These are phyloP conservation scores for Plemyria rubiginata DNA, from an alignment of 2,888 invertebrate species.

Conservation along the genomic window DNA sequence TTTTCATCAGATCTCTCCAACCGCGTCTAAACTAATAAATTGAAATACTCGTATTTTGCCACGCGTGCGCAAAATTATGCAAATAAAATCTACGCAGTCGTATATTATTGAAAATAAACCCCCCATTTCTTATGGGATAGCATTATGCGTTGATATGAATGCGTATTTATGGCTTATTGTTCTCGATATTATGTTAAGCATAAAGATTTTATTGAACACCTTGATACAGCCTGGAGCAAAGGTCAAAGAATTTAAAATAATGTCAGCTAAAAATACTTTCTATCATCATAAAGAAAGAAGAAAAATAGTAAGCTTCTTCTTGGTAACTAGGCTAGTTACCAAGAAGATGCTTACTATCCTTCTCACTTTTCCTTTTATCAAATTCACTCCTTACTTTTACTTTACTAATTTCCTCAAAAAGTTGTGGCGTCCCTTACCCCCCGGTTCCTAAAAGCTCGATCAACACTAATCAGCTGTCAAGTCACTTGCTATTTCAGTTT, in stretches of 20 bases:
- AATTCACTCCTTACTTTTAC: too few species aligned
- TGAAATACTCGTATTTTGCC: conserved; percentile 27
- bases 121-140: conserved; percentile 63
- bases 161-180: conserved; percentile 80
- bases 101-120: conserved; percentile 71
- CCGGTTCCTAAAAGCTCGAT: too few species aligned
- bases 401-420: too few species aligned
- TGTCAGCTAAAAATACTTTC: conserved; percentile 5
- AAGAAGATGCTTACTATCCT: too few species aligned
- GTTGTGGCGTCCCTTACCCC: too few species aligned
- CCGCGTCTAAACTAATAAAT: conserved; percentile 26
- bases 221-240: conserved; percentile 63
- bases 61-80: conserved; percentile 56
- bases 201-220: conserved; percentile 67
- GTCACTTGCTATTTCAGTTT: too few species aligned
- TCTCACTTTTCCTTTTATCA: too few species aligned
- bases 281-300: neutral
- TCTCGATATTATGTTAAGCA: conserved; percentile 72
- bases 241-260: conserved; percentile 49
- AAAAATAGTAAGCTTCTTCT: too few species aligned
- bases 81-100: conserved; percentile 51
- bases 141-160: conserved; percentile 75
- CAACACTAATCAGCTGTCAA: too few species aligned
- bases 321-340: too few species aligned
- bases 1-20: conserved; percentile 11